Percentiles rank a stretch among this genome's conserved stretches.
Evolutionary conservation across 2,113 vertebrate species (phyloP).

Genomic region (Toxotes chatareus): DNA sequence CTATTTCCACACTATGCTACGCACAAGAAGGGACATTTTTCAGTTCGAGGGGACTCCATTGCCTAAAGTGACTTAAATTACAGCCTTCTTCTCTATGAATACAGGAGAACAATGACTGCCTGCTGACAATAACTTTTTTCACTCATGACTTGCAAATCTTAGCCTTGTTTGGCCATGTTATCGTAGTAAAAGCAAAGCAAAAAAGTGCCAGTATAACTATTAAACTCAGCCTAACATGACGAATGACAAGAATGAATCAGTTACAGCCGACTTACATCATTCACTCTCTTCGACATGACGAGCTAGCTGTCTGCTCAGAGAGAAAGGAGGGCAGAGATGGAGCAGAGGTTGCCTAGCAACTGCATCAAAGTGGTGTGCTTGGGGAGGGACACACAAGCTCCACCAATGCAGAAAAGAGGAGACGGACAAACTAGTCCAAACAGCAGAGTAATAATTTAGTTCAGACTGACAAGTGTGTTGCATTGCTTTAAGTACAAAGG

Average conservation of each 20-base stretch:
- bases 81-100: not conserved
- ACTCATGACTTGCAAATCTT: not conserved
- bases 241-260: conserved; percentile 2
- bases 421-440: not conserved
- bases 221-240: not conserved
- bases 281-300: conserved; percentile 34
- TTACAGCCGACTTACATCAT: conserved; percentile 48
- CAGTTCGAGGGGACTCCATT: too few relatives aligned
- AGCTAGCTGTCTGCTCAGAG: conserved; percentile 34
- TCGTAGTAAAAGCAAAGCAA: not conserved
- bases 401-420: conserved; percentile 21
- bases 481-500: not conserved
- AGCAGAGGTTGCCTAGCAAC: conserved; percentile 82
- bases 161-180: not conserved
- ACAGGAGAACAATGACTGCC: not conserved
- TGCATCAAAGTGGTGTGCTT: conserved; percentile 59
- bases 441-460: conserved; percentile 10
- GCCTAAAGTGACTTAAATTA: not conserved
- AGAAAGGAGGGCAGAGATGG: conserved; percentile 47
- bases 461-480: conserved; percentile 12
- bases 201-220: not conserved
- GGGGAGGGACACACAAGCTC: conserved; percentile 31
- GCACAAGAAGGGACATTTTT: not conserved
- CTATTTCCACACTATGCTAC: not conserved
- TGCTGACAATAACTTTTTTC: not conserved